A percentile compares a stretch with the other conserved stretches of the same genome.
Conservation (phyloP, 2,113 vertebrate genomes). For the Vireo altiloquus region DNA sequence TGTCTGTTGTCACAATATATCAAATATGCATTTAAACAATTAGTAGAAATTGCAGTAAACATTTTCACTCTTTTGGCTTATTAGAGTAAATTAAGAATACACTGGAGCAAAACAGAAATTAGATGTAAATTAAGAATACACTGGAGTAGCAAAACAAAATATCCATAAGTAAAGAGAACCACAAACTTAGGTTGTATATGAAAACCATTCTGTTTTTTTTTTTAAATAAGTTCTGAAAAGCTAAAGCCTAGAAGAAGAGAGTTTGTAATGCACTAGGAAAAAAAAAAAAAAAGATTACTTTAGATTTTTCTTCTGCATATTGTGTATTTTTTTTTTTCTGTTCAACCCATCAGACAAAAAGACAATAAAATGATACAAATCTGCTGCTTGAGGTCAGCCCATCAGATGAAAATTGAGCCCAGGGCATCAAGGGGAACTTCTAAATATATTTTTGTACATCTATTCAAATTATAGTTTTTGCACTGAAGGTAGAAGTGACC, state of each 20-base stretch:
- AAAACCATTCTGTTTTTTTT: neutral
- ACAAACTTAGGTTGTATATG: neutral
- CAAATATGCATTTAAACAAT: neutral
- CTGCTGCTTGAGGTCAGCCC: neutral
- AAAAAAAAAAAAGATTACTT: rapidly evolving
- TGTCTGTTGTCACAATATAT: neutral
- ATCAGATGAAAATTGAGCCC: neutral
- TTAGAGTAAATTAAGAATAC: neutral
- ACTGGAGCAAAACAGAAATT: neutral
- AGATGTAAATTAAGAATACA: neutral
- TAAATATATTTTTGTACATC: neutral
- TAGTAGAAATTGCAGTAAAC: neutral
- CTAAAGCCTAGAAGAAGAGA: neutral
- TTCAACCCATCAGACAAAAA: neutral
- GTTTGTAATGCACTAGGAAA: neutral
- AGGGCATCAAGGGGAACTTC: neutral
- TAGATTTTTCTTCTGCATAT: neutral
- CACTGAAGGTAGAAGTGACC: neutral
- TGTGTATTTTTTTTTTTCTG: neutral
- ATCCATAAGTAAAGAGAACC: neutral
- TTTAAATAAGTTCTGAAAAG: neutral
- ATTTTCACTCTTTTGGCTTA: neutral
- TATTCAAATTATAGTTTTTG: neutral
- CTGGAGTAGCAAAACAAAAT: neutral
- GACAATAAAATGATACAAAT: neutral